Evolutionary conservation across 2,113 vertebrate genomes (phyloP).

Genomic region (Thryonomys swinderianus): DNA sequence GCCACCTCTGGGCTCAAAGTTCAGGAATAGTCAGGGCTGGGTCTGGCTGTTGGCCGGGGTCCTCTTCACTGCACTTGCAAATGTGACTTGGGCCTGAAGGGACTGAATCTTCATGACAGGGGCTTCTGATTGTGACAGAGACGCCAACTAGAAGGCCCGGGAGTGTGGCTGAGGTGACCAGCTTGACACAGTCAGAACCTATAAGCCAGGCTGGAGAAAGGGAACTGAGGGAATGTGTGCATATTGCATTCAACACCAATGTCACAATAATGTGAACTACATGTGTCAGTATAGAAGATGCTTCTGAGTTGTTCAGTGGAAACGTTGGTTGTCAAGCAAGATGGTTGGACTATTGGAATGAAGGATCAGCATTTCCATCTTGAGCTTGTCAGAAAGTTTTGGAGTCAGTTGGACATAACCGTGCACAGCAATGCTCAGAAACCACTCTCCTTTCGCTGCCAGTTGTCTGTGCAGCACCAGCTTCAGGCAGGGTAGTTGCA

Average conservation of each 20-base stretch:
- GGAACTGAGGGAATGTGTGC: background rate
- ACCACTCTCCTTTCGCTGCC: background rate
- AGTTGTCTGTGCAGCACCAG: background rate
- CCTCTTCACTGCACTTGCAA: background rate
- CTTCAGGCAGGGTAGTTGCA: background rate
- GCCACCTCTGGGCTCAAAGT: background rate
- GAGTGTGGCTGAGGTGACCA: background rate
- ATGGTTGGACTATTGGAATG: background rate
- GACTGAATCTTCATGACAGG: background rate
- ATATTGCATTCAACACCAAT: background rate
- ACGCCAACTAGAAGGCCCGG: background rate
- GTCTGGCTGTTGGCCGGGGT: background rate
- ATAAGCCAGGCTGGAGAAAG: background rate
- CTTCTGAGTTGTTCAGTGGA: background rate
- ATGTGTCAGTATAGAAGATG: background rate
- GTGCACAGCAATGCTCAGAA: rapidly evolving
- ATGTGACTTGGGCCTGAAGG: background rate
- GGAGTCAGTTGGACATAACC: background rate
- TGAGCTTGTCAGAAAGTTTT: background rate
- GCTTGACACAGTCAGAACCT: background rate
- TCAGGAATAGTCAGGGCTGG: background rate
- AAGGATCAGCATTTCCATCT: background rate
- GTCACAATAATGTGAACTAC: background rate
- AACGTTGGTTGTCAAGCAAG: background rate
- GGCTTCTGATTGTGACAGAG: background rate